A percentile compares a stretch with the other conserved stretches of the same genome.
phyloP scores from a whole-genome alignment of 2,797 vertebrate species.

The Nasua narica region DNA sequence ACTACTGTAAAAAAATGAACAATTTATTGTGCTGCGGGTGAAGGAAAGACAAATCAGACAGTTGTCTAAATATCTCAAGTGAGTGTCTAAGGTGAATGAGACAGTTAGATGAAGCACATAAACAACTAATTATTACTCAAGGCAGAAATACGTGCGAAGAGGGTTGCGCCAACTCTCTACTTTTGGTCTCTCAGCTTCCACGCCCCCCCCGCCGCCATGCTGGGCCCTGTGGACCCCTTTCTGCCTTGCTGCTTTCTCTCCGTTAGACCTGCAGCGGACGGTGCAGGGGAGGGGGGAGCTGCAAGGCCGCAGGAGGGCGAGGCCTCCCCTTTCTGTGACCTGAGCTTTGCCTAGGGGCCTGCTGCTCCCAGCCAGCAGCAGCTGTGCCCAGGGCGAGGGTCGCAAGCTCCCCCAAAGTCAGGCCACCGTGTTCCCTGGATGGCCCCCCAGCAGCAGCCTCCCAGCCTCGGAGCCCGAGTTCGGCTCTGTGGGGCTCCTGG shows the following conservation, averaged over 20 bases:
- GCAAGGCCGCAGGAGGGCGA: no score
- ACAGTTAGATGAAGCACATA: no score
- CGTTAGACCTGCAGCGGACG: background rate
- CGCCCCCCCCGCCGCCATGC: no score
- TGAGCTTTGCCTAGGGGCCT: rapidly evolving
- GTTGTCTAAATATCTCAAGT: background rate
- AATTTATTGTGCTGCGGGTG: no score
- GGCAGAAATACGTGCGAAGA: rapidly evolving
- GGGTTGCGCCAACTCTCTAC: rapidly evolving
- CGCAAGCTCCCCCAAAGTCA: no score
- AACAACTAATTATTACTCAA: rapidly evolving
- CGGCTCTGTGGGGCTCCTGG: background rate
- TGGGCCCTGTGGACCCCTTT: no score
- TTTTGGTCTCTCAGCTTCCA: background rate
- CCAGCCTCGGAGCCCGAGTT: rapidly evolving
- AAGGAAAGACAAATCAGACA: background rate
- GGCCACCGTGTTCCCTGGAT: rapidly evolving
- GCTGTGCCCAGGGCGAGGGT: rapidly evolving
- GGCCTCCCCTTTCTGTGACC: background rate
- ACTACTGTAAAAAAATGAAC: background rate
- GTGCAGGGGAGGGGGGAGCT: no score
- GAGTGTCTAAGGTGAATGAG: background rate
- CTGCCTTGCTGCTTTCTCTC: no score
- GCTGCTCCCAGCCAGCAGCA: no score
- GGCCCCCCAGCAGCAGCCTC: rapidly evolving